Evolutionary conservation across 2,113 vertebrate genomes (phyloP).

Genomic region (Cheilinus undulatus): DNA sequence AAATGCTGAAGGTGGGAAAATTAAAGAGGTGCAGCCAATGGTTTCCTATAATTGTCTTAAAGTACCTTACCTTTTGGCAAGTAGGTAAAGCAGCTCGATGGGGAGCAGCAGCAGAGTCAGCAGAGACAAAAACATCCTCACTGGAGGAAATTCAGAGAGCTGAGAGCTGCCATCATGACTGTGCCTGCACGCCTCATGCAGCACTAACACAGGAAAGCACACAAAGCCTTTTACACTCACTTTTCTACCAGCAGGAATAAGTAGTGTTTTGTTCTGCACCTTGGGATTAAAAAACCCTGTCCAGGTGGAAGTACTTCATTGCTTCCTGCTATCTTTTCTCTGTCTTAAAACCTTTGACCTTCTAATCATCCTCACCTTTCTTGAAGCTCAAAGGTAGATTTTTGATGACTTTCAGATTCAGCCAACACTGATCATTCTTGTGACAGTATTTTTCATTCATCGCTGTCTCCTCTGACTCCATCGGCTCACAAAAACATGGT

Average conservation of each 20-base stretch:
- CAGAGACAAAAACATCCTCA: conserved; percentile 76
- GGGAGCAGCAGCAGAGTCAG: conserved; percentile 84
- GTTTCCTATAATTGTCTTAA: background rate
- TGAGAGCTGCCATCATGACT: conserved; percentile 34
- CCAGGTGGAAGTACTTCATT: no score
- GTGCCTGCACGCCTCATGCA: conserved; percentile 79
- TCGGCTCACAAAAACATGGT: background rate
- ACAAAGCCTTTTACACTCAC: background rate
- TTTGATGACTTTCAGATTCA: conserved; percentile 78
- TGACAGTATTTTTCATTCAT: background rate
- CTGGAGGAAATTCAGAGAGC: conserved; percentile 69
- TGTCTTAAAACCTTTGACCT: background rate
- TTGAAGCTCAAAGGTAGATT: conserved; percentile 81
- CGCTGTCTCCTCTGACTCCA: conserved; percentile 4
- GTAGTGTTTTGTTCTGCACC: no score
- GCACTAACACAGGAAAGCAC: conserved; percentile 73
- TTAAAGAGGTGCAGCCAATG: background rate
- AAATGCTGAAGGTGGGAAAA: background rate
- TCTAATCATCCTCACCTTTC: conserved; percentile 75
- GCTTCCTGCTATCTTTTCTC: no score
- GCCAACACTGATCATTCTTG: conserved; percentile 56
- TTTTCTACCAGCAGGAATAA: no score
- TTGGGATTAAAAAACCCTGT: no score
- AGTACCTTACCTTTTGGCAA: conserved; percentile 85
- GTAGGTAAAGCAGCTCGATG: conserved; percentile 72